A percentile compares a stretch with the other conserved stretches of the same genome.
These are phyloP conservation scores for Ahaetulla prasina DNA, from an alignment of 2,113 vertebrate species.

Conservation along the genomic window DNA sequence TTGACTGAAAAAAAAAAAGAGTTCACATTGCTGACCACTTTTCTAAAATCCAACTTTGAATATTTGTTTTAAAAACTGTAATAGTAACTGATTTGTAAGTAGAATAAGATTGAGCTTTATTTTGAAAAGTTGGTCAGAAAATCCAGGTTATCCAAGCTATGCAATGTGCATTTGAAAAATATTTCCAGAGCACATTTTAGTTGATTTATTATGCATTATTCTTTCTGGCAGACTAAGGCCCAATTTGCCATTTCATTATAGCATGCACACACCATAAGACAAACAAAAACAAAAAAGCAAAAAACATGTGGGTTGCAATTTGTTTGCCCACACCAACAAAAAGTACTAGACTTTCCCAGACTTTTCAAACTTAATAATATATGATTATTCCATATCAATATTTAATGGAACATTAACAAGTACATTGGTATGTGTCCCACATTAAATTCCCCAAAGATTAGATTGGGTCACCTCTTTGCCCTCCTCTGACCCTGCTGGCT, in stretches of 20 bases:
- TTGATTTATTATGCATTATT: constrained; percentile 52
- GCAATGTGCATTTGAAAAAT: constrained; percentile 51
- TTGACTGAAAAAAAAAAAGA: neutral
- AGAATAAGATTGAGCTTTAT: neutral
- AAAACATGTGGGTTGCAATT: rapidly evolving
- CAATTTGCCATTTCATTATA: constrained; percentile 25
- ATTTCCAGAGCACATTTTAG: constrained; percentile 61
- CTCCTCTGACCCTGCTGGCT: constrained; percentile 39
- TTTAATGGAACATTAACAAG: constrained; percentile 43
- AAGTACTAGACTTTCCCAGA: constrained; percentile 37
- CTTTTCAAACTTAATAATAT: constrained; percentile 18
- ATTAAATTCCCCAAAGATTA: constrained; percentile 51
- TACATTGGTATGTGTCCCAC: constrained; percentile 26
- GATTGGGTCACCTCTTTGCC: neutral
- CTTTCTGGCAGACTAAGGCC: constrained; percentile 36
- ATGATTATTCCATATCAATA: neutral
- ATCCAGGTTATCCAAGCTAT: constrained; percentile 34
- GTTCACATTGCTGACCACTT: constrained; percentile 29
- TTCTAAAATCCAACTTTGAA: constrained; percentile 48
- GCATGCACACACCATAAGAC: neutral
- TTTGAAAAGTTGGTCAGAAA: constrained; percentile 51
- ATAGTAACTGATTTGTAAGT: constrained; percentile 43
- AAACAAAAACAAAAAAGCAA: neutral
- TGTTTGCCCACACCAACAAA: neutral
- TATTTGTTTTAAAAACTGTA: neutral